phyloP scores from a whole-genome alignment of 2,797 vertebrate species.

The Pygocentrus nattereri region DNA sequence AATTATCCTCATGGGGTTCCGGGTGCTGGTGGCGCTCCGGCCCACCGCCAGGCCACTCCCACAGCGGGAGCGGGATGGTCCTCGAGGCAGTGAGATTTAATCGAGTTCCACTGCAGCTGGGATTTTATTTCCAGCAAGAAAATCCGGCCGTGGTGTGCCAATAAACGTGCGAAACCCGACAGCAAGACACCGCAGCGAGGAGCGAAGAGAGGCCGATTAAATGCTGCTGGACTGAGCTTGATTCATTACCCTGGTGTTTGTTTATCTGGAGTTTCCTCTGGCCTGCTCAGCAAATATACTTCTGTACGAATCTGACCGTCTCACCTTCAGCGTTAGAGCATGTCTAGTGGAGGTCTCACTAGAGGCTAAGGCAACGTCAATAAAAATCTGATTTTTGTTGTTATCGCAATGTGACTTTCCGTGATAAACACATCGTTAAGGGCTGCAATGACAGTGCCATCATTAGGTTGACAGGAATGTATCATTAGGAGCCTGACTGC shows the following conservation, averaged over 20 bases:
- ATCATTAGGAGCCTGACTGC: no score
- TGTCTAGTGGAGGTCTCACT: no score
- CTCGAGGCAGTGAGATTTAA: conserved; percentile 61
- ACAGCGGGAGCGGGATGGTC: conserved; percentile 50
- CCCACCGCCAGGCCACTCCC: conserved; percentile 8
- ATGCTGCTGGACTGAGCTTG: not conserved
- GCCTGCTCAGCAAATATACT: not conserved
- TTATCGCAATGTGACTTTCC: no score
- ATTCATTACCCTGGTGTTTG: not conserved
- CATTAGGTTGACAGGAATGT: no score
- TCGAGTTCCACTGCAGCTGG: conserved; percentile 55
- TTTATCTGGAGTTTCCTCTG: not conserved
- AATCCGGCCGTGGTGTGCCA: conserved; percentile 34
- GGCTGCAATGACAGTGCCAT: no score
- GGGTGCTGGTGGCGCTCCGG: not conserved
- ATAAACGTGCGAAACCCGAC: not conserved
- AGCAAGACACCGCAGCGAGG: not conserved
- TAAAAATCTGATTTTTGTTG: no score
- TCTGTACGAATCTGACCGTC: not conserved
- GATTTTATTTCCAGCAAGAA: conserved; percentile 62
- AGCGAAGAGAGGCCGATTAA: conserved; percentile 1
- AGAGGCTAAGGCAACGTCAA: no score
- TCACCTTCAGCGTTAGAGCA: not conserved
- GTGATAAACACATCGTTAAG: no score
- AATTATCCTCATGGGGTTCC: conserved; percentile 58